Evolutionary conservation across 2,888 invertebrate genomes (phyloP), one percentile per base, ranked within the genome.

Genomic region (Leucoptera coffeella): DNA sequence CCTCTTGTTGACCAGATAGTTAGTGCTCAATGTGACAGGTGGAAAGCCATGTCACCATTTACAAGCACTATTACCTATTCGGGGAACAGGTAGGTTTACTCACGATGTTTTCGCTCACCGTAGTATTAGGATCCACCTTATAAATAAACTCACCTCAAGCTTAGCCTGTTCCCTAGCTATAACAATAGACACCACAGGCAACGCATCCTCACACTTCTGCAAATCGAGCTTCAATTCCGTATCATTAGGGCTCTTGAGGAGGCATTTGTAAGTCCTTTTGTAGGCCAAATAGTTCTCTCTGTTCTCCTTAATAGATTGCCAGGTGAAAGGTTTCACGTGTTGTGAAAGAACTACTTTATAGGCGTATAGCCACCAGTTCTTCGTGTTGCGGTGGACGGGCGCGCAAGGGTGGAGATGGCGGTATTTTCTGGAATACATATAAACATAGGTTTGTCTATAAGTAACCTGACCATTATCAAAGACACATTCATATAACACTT

Each of bases 91-190:
- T n/a, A n/a, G n/a, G n/a, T n/a, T n/a, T n/a, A n/a, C n/a, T n/a
- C n/a, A n/a, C n/a, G n/a, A n/a, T n/a, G n/a, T n/a, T n/a, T n/a
- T n/a, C n/a, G n/a, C n/a, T n/a, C n/a, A n/a, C n/a, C n/a, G n/a
- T n/a, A n/a, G n/a, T n/a, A n/a, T n/a, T n/a, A n/a, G n/a, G n/a
- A n/a, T n/a, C n/a, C n/a, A n/a, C n/a, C n/a, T n/a, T n/a, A n/a
- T n/a, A n/a, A n/a, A n/a, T n/a, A n/a, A n/a, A 30, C 43, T 45
- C 43, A 85, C 85, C 71, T 83, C 77, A 42, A 85, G 76, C 47
- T 85, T 83, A 4, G 88, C 86, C 34, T 87, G 82, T 43, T 85
- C 85, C 34, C 87, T 72, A 0, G 87, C 88, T 30, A 87, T 78
- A 2, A 87, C 77, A 13, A 89, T 82, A 29, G 84, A 84, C 25